phyloP scores from a whole-genome alignment of 1,140 invertebrate genomes.

The Apis florea region DNA sequence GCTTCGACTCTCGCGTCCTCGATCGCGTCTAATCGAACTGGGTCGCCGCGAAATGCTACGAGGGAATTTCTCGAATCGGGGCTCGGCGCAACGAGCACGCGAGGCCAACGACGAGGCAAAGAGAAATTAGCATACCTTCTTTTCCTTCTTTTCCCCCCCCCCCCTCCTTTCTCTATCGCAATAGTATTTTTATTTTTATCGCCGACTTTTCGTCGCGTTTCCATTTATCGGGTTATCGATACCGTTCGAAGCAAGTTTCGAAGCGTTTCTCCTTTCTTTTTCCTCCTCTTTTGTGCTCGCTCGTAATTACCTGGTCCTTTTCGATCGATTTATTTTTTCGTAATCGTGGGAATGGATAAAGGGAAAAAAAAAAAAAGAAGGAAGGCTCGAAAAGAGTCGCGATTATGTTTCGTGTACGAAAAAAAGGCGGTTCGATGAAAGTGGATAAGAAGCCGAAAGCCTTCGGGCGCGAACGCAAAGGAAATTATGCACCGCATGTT shows the following conservation, averaged over 20 bases:
- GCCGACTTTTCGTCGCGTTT: background rate
- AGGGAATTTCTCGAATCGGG: constrained; percentile 8
- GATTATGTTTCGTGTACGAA: too few species aligned
- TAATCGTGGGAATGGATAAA: background rate
- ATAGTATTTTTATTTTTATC: constrained; percentile 2
- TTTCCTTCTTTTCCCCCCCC: background rate
- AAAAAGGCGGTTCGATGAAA: background rate
- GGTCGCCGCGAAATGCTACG: background rate
- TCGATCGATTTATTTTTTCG: too few species aligned
- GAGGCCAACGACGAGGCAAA: constrained; percentile 9
- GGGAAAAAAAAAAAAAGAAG: too few species aligned
- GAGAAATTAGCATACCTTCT: constrained; percentile 21
- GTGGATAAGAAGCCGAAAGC: constrained; percentile 25
- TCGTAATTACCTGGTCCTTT: too few species aligned
- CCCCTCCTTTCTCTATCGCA: background rate
- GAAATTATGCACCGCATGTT: constrained; percentile 63
- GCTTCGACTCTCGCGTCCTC: background rate
- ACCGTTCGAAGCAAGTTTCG: background rate
- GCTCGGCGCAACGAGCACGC: constrained; percentile 4
- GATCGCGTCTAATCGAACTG: constrained; percentile 28
- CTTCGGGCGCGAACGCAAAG: constrained; percentile 43
- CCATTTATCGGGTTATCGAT: background rate
- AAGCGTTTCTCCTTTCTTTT: background rate
- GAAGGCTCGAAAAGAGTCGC: background rate
- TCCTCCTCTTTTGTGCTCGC: background rate